Conservation (phyloP, 2,888 invertebrate species). For the Chelonus formosanus region DNA sequence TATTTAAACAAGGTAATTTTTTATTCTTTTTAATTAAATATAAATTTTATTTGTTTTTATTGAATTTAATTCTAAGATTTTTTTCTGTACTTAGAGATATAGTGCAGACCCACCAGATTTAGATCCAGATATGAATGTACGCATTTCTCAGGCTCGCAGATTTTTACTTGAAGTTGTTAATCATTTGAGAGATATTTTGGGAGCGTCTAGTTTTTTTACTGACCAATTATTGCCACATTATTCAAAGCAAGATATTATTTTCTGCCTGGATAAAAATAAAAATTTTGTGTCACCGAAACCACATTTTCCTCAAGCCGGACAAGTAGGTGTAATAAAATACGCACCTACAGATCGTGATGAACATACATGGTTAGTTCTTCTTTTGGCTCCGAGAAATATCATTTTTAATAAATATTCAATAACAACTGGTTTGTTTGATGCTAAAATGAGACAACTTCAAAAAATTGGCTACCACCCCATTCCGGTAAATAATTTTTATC, state of each 20-base stretch:
- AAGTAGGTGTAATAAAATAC: constrained; percentile 44
- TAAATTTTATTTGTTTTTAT: not conserved
- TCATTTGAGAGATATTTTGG: constrained; percentile 61
- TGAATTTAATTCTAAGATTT: constrained; percentile 10
- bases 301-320: constrained; percentile 39
- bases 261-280: constrained; percentile 69
- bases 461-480: constrained; percentile 65
- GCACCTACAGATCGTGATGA: constrained; percentile 41
- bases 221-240: constrained; percentile 77
- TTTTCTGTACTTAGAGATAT: no score
- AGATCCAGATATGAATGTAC: no score
- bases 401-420: constrained; percentile 29
- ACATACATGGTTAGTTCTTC: constrained; percentile 69
- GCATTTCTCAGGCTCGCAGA: not conserved
- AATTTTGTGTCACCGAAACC: constrained; percentile 61
- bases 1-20: constrained; percentile 67
- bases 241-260: constrained; percentile 71
- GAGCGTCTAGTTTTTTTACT: constrained; percentile 59
- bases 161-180: constrained; percentile 22
- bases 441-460: constrained; percentile 73
- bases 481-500: constrained; percentile 46
- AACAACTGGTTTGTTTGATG: constrained; percentile 67
- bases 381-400: constrained; percentile 63
- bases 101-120: no score
- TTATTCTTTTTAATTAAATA: not conserved